Base-by-base conservation (phyloP, 1,140 invertebrate species). In the Drosophila truncata region DNA sequence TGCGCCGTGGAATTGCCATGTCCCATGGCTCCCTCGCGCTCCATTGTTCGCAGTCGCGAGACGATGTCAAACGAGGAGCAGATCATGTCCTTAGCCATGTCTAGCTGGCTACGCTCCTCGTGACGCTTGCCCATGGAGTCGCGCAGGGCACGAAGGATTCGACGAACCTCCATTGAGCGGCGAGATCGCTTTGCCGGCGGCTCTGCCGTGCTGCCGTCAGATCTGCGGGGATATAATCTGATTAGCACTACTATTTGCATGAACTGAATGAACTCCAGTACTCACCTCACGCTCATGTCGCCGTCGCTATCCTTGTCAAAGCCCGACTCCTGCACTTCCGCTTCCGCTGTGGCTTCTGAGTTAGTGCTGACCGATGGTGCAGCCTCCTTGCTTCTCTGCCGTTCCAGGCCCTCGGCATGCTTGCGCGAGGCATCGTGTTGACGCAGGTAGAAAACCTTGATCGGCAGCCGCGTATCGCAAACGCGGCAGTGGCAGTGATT, bases 71-170 rank as follows among this genome's bases (percentile, higher is more conserved):
- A 82, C 0, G 85, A 91, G 13, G 81, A 91, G 27, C 66, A 80
- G 9, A 91, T 90, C 82, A 91, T 90, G 16, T 90, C 86, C 50
- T 80, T 84, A 37, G 82, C 86, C 67, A 86, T 64, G 10, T 86
- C 82, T 11, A 91, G 10, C 7, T 90, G 86, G 6, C 46, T 70
- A 27, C 82, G 78, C 23, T 90, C 85, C 2, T 84, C 82, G 1
- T 44, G 59, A 0, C 74, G 70, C 27, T 71, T 83, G 10, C 71
- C 58, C 44, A 72, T 27, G 1, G 84, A 84, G 6, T 76, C 82
- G 14, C 85, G 82, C 6, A 90, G 25, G 1, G 31, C 70, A 2
- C 75, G 86, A 9, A 90, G 11, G 6, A 87, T 47, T 4, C 77
- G 85, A 2, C 77, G 84, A 35, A 83, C 44, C 37, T 87, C 83